A percentile compares a stretch with the other conserved stretches of the same genome.
Evolutionary conservation across 2,113 vertebrate species (phyloP).

Genomic region (Cyanistes caeruleus): DNA sequence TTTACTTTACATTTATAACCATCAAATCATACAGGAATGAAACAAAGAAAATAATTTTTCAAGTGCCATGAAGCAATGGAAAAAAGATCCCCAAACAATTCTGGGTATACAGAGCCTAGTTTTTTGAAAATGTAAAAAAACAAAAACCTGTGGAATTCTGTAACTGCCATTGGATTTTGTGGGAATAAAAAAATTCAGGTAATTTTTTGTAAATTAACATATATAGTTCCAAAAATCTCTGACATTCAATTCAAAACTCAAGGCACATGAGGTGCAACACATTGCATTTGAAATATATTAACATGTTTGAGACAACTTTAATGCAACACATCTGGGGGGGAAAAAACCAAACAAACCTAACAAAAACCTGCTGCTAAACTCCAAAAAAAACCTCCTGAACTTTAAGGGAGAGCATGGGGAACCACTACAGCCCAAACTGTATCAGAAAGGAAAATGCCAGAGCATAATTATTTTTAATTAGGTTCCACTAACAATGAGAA

Average conservation of each 20-base stretch:
- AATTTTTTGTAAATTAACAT: background rate
- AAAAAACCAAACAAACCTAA: background rate
- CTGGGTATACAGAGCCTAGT: background rate
- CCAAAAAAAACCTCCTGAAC: background rate
- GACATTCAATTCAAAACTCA: background rate
- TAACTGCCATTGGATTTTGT: background rate
- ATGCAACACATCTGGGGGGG: rapidly evolving
- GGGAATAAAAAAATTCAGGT: background rate
- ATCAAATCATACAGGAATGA: background rate
- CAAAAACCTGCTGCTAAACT: background rate
- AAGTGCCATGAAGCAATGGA: background rate
- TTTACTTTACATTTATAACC: background rate
- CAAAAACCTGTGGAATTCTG: background rate
- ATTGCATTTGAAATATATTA: background rate
- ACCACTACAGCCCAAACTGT: background rate
- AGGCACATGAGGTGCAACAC: background rate
- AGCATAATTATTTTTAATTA: slow-evolving; percentile 65
- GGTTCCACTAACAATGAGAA: slow-evolving; percentile 43
- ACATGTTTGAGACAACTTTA: background rate
- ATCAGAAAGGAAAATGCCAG: slow-evolving; percentile 10
- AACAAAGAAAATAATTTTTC: background rate
- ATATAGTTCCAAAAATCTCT: background rate
- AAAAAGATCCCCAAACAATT: background rate
- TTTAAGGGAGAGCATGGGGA: background rate
- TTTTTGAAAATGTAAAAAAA: background rate